These are phyloP conservation scores for Lophochroa leadbeateri DNA, from an alignment of 2,113 vertebrate species.

Conservation along the genomic window DNA sequence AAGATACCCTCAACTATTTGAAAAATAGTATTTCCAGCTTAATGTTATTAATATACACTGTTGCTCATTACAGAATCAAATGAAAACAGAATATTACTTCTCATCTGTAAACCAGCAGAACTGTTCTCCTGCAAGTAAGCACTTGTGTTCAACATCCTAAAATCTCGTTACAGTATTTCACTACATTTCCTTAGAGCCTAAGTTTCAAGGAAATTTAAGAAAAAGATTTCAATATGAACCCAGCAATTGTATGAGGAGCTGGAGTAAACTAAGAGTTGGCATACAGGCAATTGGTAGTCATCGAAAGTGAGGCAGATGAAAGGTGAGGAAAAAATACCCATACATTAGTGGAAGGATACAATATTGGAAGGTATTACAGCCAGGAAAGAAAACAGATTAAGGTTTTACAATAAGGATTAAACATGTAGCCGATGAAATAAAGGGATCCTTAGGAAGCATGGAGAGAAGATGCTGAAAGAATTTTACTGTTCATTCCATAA, in stretches of 20 bases:
- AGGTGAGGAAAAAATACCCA: not conserved
- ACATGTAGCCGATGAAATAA: not conserved
- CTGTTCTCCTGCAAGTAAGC: not conserved
- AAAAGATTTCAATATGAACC: not conserved
- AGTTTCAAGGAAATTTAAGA: not conserved
- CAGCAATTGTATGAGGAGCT: not conserved
- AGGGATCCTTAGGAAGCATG: not conserved
- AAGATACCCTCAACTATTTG: not conserved
- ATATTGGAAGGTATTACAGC: not conserved
- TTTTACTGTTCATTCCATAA: not conserved
- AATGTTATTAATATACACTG: not conserved
- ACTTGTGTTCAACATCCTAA: accelerated
- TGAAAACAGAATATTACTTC: not conserved
- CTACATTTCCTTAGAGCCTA: not conserved
- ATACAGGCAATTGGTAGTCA: not conserved
- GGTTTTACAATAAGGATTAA: not conserved
- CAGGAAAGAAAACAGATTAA: not conserved
- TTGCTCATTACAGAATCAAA: not conserved
- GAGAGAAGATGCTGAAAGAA: not conserved
- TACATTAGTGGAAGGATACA: accelerated
- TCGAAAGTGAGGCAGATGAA: not conserved
- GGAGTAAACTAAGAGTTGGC: not conserved
- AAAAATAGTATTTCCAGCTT: not conserved
- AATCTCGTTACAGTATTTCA: not conserved
- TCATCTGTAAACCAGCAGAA: not conserved